These are phyloP conservation scores for Melinaea marsaeus DNA, from an alignment of 2,888 invertebrate genomes.

Conservation along the genomic window DNA sequence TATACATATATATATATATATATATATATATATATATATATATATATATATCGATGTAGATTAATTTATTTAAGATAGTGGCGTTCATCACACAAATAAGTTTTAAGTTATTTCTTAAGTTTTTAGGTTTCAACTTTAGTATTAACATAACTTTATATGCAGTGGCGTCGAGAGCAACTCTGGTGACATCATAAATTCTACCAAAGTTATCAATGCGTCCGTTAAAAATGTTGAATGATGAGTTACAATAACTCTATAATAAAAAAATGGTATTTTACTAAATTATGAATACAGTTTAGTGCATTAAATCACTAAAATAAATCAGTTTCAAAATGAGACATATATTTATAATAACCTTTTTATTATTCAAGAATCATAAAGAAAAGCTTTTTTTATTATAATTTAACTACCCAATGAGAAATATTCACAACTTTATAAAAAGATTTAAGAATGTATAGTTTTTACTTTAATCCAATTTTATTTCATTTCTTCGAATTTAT, in stretches of 20 bases:
- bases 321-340: no score
- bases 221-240: constrained; percentile 63
- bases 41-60: neutral
- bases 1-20: neutral
- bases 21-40: no score
- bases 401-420: neutral
- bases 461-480: neutral
- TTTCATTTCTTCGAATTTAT: neutral
- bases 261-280: constrained; percentile 38
- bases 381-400: neutral
- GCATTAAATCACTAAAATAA: no score
- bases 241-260: constrained; percentile 64
- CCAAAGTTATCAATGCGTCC: constrained; percentile 67
- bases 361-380: neutral
- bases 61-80: constrained; percentile 29
- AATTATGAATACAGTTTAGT: no score
- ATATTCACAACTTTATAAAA: neutral
- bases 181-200: constrained; percentile 66
- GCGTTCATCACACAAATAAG: constrained; percentile 53
- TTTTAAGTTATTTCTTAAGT: constrained; percentile 60
- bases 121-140: no score
- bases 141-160: no score
- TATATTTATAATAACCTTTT: constrained; percentile 1
- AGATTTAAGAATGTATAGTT: neutral
- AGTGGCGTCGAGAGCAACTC: no score